Conservation (phyloP, 2,888 invertebrate genomes). For the Cantharis rustica region DNA sequence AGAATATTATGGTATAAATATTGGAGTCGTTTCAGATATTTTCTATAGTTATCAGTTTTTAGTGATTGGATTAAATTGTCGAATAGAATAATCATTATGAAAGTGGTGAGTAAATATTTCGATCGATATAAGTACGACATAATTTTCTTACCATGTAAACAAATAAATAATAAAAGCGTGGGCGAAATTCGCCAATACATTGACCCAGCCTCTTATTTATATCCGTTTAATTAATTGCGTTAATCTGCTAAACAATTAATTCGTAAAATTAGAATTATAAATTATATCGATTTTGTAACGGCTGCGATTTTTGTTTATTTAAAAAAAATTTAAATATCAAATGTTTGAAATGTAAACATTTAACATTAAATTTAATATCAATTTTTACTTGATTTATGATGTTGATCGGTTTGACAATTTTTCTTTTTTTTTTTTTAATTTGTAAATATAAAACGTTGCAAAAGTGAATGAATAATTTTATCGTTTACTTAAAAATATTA, state of each 20-base stretch:
- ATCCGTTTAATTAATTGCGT: not conserved
- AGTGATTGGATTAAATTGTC: not conserved
- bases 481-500: not conserved
- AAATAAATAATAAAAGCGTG: not conserved
- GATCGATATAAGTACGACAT: not conserved
- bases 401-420: not conserved
- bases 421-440: not conserved
- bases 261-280: not conserved
- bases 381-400: not conserved
- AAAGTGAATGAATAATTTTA: not conserved
- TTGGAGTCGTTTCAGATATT: not conserved
- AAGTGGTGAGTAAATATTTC: not conserved
- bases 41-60: not conserved
- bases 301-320: not conserved
- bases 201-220: not conserved
- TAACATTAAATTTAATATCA: not conserved
- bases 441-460: not conserved
- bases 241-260: not conserved
- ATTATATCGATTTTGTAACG: not conserved
- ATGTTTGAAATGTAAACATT: not conserved
- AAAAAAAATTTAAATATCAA: not conserved
- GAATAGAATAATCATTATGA: not conserved
- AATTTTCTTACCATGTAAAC: not conserved
- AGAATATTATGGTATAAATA: not conserved
- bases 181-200: not conserved